Percentiles rank a stretch among this genome's conserved stretches.
phyloP scores from a whole-genome alignment of 2,113 vertebrate species.

The Cephalopholis sonnerati region DNA sequence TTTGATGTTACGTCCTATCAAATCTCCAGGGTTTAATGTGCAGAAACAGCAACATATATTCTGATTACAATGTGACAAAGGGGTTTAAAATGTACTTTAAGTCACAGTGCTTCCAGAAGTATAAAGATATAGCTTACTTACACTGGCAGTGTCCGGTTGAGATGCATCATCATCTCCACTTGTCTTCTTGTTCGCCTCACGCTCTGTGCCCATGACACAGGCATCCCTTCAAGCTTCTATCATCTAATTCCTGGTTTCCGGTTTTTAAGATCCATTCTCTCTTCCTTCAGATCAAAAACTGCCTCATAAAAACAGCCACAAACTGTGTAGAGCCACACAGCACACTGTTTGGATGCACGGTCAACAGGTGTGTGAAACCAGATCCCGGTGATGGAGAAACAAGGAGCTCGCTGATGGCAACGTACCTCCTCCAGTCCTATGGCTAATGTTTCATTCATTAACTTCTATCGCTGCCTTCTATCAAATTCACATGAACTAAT shows the following conservation, averaged over 20 bases:
- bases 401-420: slow-evolving; percentile 22
- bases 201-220: slow-evolving; percentile 78
- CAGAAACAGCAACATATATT: neutral
- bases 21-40: neutral
- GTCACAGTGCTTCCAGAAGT: neutral
- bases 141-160: slow-evolving; percentile 75
- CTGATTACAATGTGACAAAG: neutral
- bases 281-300: slow-evolving; percentile 2
- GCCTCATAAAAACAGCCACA: neutral
- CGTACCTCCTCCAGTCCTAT: slow-evolving; percentile 43
- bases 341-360: slow-evolving; percentile 22
- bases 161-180: slow-evolving; percentile 58
- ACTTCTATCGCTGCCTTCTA: slow-evolving; percentile 1
- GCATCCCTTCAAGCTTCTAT: slow-evolving; percentile 68
- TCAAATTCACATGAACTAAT: slow-evolving; percentile 15
- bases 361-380: slow-evolving; percentile 74
- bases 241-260: slow-evolving; percentile 34
- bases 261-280: slow-evolving; percentile 32
- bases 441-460: slow-evolving; percentile 73
- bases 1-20: neutral
- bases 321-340: neutral
- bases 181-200: slow-evolving; percentile 63
- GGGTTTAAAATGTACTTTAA: neutral
- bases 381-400: slow-evolving; percentile 62
- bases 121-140: slow-evolving; percentile 66